These are phyloP conservation scores for Mus minutoides DNA, from an alignment of 2,797 vertebrate species.

Conservation along the genomic window DNA sequence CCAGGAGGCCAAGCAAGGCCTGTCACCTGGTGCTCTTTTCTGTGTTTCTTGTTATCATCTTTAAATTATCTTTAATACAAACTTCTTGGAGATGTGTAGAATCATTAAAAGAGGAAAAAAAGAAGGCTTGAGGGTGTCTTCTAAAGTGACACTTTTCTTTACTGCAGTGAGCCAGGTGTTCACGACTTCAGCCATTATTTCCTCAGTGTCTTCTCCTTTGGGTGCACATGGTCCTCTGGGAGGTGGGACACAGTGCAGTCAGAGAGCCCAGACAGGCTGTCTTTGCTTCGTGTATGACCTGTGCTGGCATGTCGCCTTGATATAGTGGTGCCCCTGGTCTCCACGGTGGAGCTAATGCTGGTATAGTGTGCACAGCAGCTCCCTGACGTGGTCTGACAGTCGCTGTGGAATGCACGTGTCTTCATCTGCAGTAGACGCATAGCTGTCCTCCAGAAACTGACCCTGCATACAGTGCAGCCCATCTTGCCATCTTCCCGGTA, in stretches of 20 bases:
- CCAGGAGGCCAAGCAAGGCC: not conserved
- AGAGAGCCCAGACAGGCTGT: not conserved
- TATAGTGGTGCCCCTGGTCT: not conserved
- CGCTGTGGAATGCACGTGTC: not conserved
- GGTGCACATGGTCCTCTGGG: not conserved
- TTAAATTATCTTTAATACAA: not conserved
- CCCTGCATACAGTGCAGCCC: not conserved
- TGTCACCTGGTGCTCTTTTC: not conserved
- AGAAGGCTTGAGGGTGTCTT: not conserved
- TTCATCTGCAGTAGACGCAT: too few relatives aligned
- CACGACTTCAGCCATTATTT: not conserved
- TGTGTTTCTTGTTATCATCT: not conserved
- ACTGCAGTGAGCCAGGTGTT: not conserved
- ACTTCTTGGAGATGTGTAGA: constrained; percentile 9
- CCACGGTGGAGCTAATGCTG: rapidly evolving
- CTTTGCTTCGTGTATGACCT: not conserved
- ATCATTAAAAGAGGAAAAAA: not conserved
- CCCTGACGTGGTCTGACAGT: not conserved
- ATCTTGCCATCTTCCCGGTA: not conserved
- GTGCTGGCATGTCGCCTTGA: not conserved
- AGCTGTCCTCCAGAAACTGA: not conserved
- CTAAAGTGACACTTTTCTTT: not conserved
- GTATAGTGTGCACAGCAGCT: too few relatives aligned
- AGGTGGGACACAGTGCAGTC: not conserved
- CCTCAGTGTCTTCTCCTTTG: not conserved